These are phyloP conservation scores for Cerceris rybyensis DNA, from an alignment of 2,888 invertebrate species.

Conservation along the genomic window DNA sequence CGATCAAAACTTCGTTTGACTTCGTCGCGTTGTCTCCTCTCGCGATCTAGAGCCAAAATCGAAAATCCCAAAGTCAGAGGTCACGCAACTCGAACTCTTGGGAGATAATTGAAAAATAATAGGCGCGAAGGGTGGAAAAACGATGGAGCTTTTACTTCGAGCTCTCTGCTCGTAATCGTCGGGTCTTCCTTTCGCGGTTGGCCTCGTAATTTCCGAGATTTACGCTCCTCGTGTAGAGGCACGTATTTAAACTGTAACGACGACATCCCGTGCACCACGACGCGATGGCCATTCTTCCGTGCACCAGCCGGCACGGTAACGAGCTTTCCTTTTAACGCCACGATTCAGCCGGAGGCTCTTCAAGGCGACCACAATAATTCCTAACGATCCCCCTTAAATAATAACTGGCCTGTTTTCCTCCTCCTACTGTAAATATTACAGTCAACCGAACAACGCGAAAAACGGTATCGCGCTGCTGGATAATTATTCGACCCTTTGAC, in stretches of 20 bases:
- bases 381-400: background rate
- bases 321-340: background rate
- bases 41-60: background rate
- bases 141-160: background rate
- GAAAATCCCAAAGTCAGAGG: background rate
- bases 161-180: background rate
- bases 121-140: background rate
- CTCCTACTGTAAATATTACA: too few species aligned
- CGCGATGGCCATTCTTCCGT: background rate
- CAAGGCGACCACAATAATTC: background rate
- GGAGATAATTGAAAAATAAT: background rate
- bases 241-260: background rate
- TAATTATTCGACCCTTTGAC: too few species aligned
- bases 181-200: background rate
- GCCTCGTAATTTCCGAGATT: background rate
- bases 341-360: background rate
- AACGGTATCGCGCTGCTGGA: too few species aligned
- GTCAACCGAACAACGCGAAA: too few species aligned
- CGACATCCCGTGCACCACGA: background rate
- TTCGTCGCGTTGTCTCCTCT: too few species aligned
- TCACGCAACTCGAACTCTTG: background rate
- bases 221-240: background rate
- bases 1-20: too few species aligned
- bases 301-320: background rate
- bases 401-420: background rate